phyloP scores from a whole-genome alignment of 2,113 vertebrate species.

The Opisthocomus hoazin region DNA sequence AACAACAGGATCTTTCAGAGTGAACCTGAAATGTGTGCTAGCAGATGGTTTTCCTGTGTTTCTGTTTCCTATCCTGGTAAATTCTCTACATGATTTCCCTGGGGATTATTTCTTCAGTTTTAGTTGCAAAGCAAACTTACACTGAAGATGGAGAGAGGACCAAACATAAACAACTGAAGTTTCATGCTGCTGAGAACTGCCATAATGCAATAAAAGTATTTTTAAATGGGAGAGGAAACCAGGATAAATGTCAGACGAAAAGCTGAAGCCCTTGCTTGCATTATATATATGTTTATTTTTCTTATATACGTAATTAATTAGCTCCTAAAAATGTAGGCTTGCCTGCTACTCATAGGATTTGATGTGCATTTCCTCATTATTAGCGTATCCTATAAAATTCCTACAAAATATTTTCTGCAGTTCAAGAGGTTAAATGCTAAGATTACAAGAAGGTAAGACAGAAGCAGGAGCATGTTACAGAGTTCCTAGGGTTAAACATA shows the following conservation, averaged over 20 bases:
- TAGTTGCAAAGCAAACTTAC: background rate
- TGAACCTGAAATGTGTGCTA: background rate
- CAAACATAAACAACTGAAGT: background rate
- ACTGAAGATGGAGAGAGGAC: background rate
- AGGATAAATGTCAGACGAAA: background rate
- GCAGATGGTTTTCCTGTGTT: background rate
- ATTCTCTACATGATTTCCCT: background rate
- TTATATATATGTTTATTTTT: background rate
- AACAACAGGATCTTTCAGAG: background rate
- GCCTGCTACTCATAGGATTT: background rate
- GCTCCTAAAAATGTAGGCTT: background rate
- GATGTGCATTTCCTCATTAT: background rate
- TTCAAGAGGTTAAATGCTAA: background rate
- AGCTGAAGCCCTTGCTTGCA: background rate
- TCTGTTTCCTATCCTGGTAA: background rate
- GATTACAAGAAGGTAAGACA: background rate
- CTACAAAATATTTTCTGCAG: background rate
- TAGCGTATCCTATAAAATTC: background rate
- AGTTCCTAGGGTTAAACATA: background rate
- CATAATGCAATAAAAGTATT: background rate
- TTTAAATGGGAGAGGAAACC: background rate
- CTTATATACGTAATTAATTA: background rate
- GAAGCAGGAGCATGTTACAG: background rate
- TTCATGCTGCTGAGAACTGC: background rate
- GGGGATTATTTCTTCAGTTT: background rate